Percentiles rank a stretch among this genome's conserved stretches.
These are phyloP conservation scores for Caenorhabditis sp. DNA, from an alignment of 2,888 invertebrate species.

Conservation along the genomic window DNA sequence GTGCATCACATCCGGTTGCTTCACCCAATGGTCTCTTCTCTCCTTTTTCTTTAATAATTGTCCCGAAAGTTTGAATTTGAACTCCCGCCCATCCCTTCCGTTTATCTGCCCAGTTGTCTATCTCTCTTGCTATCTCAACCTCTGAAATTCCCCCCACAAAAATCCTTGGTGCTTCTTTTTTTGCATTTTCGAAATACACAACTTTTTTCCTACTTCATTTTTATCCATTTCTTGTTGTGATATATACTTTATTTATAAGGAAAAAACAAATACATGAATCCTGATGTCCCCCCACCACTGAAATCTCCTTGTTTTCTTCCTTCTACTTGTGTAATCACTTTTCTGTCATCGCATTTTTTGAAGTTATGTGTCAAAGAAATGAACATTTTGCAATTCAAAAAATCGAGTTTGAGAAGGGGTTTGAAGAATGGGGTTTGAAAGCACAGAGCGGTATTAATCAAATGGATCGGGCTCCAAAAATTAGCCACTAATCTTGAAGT, in stretches of 20 bases:
- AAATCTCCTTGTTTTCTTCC: constrained; percentile 4
- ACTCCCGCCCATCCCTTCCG: neutral
- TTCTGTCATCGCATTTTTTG: constrained; percentile 32
- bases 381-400: constrained; percentile 46
- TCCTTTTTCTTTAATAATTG: constrained; percentile 5
- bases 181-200: neutral
- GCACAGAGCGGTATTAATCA: no score
- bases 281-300: neutral
- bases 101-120: constrained; percentile 34
- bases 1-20: constrained; percentile 72
- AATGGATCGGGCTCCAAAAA: no score
- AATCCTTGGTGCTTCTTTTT: constrained; percentile 21
- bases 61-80: constrained; percentile 4
- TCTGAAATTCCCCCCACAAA: neutral
- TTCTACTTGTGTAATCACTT: constrained; percentile 38
- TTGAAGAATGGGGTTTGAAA: no score
- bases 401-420: neutral
- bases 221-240: constrained; percentile 68
- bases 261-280: neutral
- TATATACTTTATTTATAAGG: constrained; percentile 45
- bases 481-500: no score
- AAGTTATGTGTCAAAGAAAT: constrained; percentile 38
- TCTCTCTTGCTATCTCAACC: constrained; percentile 20
- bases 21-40: constrained; percentile 64
- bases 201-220: constrained; percentile 31